These are phyloP conservation scores for Epinephelus lanceolatus DNA, from an alignment of 2,113 vertebrate genomes.

Conservation along the genomic window DNA sequence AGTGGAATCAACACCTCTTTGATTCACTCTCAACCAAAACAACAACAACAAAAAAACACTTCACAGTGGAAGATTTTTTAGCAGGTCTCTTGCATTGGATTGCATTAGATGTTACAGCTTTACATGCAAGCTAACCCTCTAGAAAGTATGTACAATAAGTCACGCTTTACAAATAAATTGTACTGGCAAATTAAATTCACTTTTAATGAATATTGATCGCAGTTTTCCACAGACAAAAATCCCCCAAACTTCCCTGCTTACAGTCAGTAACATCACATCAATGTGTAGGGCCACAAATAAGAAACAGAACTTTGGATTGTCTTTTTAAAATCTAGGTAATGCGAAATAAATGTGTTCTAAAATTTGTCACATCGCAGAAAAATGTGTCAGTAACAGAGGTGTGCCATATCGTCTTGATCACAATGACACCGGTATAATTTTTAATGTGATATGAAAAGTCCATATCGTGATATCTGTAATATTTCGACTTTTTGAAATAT, in stretches of 20 bases:
- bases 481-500: too few species aligned
- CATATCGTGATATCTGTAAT: too few species aligned
- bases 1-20: slow-evolving; percentile 26
- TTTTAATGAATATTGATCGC: background rate
- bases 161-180: background rate
- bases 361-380: too few species aligned
- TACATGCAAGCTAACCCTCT: background rate
- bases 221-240: background rate
- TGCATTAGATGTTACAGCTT: background rate
- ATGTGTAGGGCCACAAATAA: background rate
- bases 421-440: too few species aligned
- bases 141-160: background rate
- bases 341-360: too few species aligned
- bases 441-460: too few species aligned
- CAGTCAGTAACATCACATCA: background rate
- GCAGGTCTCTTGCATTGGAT: background rate
- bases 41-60: background rate
- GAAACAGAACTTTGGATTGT: background rate
- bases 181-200: background rate
- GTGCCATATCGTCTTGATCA: too few species aligned
- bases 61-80: background rate
- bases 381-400: too few species aligned
- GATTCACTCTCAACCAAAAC: slow-evolving; percentile 5
- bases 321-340: too few species aligned
- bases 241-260: background rate